A percentile compares a stretch with the other conserved stretches of the same genome.
Evolutionary conservation across 1,140 invertebrate species (phyloP).

Genomic region (Drosophila parabipectinata): DNA sequence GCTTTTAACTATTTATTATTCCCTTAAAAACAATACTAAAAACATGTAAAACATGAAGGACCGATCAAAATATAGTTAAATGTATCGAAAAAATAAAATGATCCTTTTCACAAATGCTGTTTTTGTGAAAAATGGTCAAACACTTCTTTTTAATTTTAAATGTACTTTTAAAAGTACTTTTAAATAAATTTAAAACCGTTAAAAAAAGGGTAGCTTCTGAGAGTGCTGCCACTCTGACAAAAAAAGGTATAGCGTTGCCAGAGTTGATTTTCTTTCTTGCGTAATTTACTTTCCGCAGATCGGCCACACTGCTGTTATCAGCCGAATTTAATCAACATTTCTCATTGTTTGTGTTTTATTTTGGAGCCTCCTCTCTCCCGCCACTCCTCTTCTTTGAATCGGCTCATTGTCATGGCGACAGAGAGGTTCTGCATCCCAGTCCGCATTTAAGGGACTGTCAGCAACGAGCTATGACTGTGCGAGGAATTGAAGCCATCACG

Average conservation of each 20-base stretch:
- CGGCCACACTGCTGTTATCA: slow-evolving; percentile 8
- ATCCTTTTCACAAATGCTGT: too few species aligned
- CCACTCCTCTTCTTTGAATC: background rate
- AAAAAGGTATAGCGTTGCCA: background rate
- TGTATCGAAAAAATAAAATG: too few species aligned
- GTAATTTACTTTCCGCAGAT: background rate
- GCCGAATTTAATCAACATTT: slow-evolving; percentile 9
- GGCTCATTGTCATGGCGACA: slow-evolving; percentile 18
- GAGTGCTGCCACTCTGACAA: background rate
- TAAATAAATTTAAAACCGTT: background rate
- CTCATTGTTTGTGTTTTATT: slow-evolving; percentile 19
- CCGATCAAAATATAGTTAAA: too few species aligned
- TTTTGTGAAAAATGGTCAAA: too few species aligned
- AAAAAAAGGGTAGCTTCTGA: background rate
- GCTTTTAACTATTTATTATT: too few species aligned
- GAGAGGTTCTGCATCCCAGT: slow-evolving; percentile 13
- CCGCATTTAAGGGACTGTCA: slow-evolving; percentile 34
- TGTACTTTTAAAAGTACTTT: too few species aligned
- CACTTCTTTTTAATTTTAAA: too few species aligned
- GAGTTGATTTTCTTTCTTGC: background rate
- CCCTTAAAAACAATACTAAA: too few species aligned
- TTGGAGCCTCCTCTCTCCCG: background rate
- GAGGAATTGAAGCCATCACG: slow-evolving; percentile 78
- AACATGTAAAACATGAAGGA: too few species aligned
- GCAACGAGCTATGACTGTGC: slow-evolving; percentile 70